Evolutionary conservation across 2,888 invertebrate species (phyloP).

Genomic region (Myathropa florea): DNA sequence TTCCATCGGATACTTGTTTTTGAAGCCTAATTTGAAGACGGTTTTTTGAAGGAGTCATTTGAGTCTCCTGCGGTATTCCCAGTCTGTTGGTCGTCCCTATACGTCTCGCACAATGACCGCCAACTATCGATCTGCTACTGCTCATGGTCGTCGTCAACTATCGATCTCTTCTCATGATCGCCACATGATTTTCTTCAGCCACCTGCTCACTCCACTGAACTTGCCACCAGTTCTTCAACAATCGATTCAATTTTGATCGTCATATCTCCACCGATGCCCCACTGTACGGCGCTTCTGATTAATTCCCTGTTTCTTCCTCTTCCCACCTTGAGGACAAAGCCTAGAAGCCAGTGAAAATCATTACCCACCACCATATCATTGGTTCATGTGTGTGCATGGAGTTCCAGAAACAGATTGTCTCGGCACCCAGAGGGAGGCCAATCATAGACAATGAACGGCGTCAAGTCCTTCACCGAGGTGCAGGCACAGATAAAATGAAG

Average conservation of each 20-base stretch:
- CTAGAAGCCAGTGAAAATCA: slow-evolving; percentile 49
- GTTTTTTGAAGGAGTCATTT: too few relatives aligned
- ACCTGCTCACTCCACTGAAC: too few relatives aligned
- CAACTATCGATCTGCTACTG: too few relatives aligned
- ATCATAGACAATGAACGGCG: slow-evolving; percentile 69
- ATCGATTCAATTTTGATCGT: neutral
- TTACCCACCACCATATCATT: slow-evolving; percentile 27
- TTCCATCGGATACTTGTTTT: too few relatives aligned
- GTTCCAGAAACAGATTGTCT: neutral
- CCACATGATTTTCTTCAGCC: too few relatives aligned
- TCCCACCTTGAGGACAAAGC: neutral
- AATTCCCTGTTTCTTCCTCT: slow-evolving; percentile 2
- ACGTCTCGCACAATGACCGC: too few relatives aligned
- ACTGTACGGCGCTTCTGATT: slow-evolving; percentile 57
- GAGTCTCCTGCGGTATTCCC: too few relatives aligned
- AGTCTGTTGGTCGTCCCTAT: too few relatives aligned
- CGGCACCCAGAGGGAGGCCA: slow-evolving; percentile 12
- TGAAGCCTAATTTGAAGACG: too few relatives aligned
- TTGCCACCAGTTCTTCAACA: too few relatives aligned
- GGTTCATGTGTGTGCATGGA: slow-evolving; percentile 42
- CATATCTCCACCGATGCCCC: neutral
- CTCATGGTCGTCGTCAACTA: too few relatives aligned
- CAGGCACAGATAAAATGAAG: neutral
- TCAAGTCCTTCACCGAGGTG: slow-evolving; percentile 53
- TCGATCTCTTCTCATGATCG: too few relatives aligned